Percentiles rank a stretch among this genome's conserved stretches.
phyloP scores from a whole-genome alignment of 2,888 invertebrate species.

The Drosophila pullipes region DNA sequence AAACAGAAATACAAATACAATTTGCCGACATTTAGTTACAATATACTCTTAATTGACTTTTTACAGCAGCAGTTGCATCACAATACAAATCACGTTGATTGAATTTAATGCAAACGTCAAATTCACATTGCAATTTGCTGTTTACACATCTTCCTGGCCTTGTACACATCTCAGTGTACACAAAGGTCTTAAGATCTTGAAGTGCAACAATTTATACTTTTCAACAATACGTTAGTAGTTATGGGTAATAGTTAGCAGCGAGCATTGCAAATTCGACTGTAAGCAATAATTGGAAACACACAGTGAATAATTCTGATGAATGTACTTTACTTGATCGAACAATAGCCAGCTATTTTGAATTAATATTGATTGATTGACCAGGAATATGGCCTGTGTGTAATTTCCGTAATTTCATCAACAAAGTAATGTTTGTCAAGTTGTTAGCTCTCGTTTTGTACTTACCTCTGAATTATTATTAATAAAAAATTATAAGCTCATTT shows the following conservation, averaged over 20 bases:
- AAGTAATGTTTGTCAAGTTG: background rate
- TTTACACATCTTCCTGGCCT: slow-evolving; percentile 41
- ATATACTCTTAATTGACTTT: slow-evolving; percentile 73
- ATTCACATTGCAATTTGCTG: slow-evolving; percentile 37
- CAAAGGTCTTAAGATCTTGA: slow-evolving; percentile 8
- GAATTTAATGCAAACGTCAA: slow-evolving; percentile 69
- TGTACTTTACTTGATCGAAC: background rate
- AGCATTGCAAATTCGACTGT: background rate
- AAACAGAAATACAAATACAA: slow-evolving; percentile 20
- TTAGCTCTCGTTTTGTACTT: background rate
- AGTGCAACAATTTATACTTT: background rate
- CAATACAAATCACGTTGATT: slow-evolving; percentile 69
- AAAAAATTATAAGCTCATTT: slow-evolving; percentile 11
- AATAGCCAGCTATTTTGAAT: background rate
- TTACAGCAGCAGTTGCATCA: slow-evolving; percentile 36
- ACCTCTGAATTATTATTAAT: background rate
- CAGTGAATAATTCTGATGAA: background rate
- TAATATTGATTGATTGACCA: background rate
- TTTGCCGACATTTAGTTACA: slow-evolving; percentile 36
- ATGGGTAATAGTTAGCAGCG: background rate
- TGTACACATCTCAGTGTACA: slow-evolving; percentile 16
- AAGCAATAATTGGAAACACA: background rate
- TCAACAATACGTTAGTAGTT: background rate
- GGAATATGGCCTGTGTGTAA: background rate
- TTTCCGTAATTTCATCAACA: background rate